These are phyloP conservation scores for Cynodonichthys magdalenae DNA, from an alignment of 2,797 vertebrate species.

Conservation along the genomic window DNA sequence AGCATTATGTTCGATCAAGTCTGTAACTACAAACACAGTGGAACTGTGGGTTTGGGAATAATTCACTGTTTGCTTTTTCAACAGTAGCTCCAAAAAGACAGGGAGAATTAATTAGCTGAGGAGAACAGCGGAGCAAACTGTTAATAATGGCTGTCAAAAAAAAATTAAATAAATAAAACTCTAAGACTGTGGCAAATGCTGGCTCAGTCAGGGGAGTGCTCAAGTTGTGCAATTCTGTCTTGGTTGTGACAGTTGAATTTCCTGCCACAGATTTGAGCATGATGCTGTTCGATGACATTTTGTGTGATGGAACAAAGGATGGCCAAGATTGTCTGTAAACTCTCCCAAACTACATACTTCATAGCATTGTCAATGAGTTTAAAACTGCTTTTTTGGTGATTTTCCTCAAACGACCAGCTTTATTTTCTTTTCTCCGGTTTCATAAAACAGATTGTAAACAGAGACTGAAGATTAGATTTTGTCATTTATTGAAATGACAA, in stretches of 20 bases:
- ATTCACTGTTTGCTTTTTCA: not conserved
- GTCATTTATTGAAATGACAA: not conserved
- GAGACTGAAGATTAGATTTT: conserved; percentile 15
- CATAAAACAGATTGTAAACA: not conserved
- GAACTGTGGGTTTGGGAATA: not conserved
- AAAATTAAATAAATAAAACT: not conserved
- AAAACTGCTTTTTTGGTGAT: conserved; percentile 24
- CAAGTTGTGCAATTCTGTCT: conserved; percentile 15
- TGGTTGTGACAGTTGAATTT: conserved; percentile 40
- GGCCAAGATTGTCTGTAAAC: conserved; percentile 37
- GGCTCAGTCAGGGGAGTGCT: conserved; percentile 13
- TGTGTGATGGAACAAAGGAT: conserved; percentile 36
- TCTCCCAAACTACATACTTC: conserved; percentile 23
- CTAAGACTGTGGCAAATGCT: conserved; percentile 19
- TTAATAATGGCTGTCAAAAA: conserved; percentile 11
- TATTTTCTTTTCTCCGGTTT: not conserved
- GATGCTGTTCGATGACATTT: conserved; percentile 42
- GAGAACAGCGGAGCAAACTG: conserved; percentile 11
- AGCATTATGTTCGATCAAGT: conserved; percentile 1
- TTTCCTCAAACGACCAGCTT: conserved; percentile 7
- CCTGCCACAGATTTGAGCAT: conserved; percentile 12
- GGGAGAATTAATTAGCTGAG: conserved; percentile 3
- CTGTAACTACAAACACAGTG: not conserved
- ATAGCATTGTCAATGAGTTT: conserved; percentile 10
- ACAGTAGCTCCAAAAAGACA: not conserved